Conservation (phyloP, 2,888 invertebrate species). For the Andricus curvator region DNA sequence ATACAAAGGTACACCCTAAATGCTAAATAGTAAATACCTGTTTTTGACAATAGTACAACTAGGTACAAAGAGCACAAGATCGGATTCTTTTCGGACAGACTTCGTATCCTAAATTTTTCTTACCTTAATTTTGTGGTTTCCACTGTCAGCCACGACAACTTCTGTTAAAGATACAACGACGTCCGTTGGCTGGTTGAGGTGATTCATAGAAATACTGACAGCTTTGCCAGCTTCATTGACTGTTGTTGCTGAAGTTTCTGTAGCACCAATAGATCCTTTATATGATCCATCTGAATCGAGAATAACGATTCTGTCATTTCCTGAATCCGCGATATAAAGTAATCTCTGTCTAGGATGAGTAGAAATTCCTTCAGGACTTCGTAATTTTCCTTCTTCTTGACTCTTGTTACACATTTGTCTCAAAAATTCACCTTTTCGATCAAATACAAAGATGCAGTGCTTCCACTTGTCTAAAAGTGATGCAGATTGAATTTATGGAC, state of each 20-base stretch:
- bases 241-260: constrained; percentile 65
- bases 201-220: constrained; percentile 76
- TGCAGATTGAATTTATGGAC: neutral
- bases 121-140: constrained; percentile 85
- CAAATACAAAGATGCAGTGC: constrained; percentile 85
- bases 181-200: constrained; percentile 86
- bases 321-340: constrained; percentile 88
- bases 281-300: constrained; percentile 79
- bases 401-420: constrained; percentile 84
- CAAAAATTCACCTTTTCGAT: constrained; percentile 82
- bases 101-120: neutral
- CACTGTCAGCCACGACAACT: constrained; percentile 85
- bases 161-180: constrained; percentile 82
- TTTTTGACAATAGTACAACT: no score
- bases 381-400: constrained; percentile 82
- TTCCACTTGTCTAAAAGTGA: constrained; percentile 83
- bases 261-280: constrained; percentile 58
- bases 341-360: constrained; percentile 76
- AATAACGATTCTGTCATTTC: constrained; percentile 85
- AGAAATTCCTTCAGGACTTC: constrained; percentile 88
- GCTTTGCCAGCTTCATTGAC: constrained; percentile 60
- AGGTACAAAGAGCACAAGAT: no score
- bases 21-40: no score
- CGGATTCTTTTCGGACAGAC: no score
- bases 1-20: no score